Percentiles rank a stretch among this genome's conserved stretches.
Conservation (phyloP, 2,113 vertebrate species). For the Engystomops pustulosus region DNA sequence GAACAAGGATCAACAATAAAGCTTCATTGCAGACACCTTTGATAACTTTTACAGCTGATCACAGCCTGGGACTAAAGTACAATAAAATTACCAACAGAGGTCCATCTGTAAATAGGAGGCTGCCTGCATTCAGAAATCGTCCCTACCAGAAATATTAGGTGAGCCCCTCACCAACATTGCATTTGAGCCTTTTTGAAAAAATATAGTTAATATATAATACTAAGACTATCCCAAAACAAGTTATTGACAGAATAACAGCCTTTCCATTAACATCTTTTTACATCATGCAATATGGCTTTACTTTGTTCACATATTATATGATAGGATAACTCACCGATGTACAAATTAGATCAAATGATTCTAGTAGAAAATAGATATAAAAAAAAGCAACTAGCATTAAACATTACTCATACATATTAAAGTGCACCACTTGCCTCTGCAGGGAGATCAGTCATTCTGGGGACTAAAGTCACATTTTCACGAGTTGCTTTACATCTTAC, state of each 20-base stretch:
- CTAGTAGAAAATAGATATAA: not conserved
- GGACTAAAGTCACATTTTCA: not conserved
- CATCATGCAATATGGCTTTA: slow-evolving; percentile 1
- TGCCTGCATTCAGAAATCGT: no score
- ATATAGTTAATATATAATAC: not conserved
- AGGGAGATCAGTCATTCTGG: not conserved
- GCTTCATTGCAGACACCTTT: no score
- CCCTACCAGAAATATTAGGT: no score
- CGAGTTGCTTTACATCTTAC: not conserved
- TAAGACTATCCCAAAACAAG: not conserved
- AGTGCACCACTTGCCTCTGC: not conserved
- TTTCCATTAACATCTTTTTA: not conserved
- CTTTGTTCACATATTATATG: not conserved
- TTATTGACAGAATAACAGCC: not conserved
- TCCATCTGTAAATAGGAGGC: no score
- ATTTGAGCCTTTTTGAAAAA: no score
- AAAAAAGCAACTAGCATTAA: not conserved
- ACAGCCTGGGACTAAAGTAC: no score
- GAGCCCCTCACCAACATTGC: no score
- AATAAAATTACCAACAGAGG: no score
- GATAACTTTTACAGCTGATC: no score
- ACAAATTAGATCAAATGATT: no score
- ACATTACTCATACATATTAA: not conserved
- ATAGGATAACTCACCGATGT: not conserved
- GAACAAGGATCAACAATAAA: no score